Percentiles rank a stretch among this genome's conserved stretches.
Conservation (phyloP, 2,888 invertebrate species). For the Iselma pallidipennis region DNA sequence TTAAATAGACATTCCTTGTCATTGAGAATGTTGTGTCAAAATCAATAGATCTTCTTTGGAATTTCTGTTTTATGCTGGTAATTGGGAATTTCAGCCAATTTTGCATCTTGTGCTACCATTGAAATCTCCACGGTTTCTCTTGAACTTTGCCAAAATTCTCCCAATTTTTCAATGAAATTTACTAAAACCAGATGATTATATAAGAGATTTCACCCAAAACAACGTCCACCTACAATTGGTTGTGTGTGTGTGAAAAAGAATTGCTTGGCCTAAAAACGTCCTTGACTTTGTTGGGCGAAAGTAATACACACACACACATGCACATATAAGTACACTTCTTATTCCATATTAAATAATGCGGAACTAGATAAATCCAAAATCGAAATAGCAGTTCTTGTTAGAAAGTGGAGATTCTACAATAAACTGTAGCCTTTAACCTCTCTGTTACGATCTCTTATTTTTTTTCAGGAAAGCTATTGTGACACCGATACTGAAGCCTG, state of each 20-base stretch:
- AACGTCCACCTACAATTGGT: not conserved
- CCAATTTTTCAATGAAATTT: no score
- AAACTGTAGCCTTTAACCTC: not conserved
- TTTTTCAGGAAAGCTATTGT: constrained; percentile 27
- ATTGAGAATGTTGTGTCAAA: no score
- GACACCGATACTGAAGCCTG: constrained; percentile 33
- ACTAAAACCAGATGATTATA: no score
- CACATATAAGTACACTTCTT: no score
- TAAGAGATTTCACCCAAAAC: constrained; percentile 11
- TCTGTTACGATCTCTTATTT: not conserved
- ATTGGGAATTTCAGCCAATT: not conserved
- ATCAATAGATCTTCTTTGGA: no score
- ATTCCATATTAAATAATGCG: constrained; percentile 1
- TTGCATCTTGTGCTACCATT: not conserved
- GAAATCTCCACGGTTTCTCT: no score
- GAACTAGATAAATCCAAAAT: constrained; percentile 4
- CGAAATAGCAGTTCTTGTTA: not conserved
- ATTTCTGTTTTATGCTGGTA: no score
- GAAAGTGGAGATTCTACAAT: constrained; percentile 5
- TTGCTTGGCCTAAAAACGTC: constrained; percentile 15
- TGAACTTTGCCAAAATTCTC: no score
- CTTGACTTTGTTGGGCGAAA: constrained; percentile 19
- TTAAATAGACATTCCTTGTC: no score
- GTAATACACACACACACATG: no score
- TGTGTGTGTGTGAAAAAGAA: not conserved